Percentiles rank a stretch among this genome's conserved stretches.
phyloP scores from a whole-genome alignment of 2,113 vertebrate species.

The Irena cyanogastra region DNA sequence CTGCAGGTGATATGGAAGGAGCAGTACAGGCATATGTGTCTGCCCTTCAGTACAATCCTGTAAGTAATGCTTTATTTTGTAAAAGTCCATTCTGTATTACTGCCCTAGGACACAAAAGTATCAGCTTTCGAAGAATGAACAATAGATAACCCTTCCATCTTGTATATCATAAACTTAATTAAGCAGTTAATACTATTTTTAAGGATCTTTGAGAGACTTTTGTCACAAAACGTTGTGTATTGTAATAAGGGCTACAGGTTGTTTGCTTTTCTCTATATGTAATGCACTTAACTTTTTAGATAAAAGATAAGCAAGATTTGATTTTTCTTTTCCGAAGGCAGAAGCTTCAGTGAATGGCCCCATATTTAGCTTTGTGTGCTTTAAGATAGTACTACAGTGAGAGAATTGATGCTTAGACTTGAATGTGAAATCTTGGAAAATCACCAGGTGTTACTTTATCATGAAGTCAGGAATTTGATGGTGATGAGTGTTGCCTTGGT shows the following conservation, averaged over 20 bases:
- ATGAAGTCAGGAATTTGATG: not conserved
- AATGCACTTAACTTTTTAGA: not conserved
- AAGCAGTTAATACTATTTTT: not conserved
- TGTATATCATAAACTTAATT: not conserved
- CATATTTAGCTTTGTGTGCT: not conserved
- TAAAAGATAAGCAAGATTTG: not conserved
- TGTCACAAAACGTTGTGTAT: not conserved
- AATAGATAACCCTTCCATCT: not conserved
- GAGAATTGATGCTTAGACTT: not conserved
- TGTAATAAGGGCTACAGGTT: not conserved
- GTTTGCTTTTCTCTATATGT: not conserved
- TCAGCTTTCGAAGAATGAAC: not conserved
- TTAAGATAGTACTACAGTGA: not conserved
- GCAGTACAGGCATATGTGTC: conserved; percentile 98
- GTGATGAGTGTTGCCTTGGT: not conserved
- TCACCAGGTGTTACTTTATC: not conserved
- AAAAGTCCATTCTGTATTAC: not conserved
- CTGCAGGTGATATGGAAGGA: conserved; percentile 98
- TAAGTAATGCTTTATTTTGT: conserved; percentile 68
- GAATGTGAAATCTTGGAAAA: not conserved
- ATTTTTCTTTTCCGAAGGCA: not conserved
- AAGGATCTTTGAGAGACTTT: not conserved
- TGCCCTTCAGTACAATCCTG: conserved; percentile 98
- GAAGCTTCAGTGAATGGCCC: not conserved
- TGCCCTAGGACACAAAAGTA: not conserved